Percentiles rank a stretch among this genome's conserved stretches.
Evolutionary conservation across 2,113 vertebrate genomes (phyloP).

Genomic region (Zosterops hypoxanthus): DNA sequence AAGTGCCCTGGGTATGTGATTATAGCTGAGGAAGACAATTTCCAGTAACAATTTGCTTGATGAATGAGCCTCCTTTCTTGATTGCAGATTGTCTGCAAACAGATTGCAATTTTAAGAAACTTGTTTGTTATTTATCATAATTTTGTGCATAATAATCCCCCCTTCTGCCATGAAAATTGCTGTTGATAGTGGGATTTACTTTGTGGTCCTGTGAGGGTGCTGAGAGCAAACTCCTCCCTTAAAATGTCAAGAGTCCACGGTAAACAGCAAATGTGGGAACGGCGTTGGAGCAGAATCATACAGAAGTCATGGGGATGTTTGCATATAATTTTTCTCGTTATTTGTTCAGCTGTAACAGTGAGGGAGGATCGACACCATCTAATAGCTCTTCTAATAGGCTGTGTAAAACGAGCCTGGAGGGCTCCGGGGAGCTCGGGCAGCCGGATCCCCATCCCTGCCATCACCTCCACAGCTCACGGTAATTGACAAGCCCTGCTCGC

Average conservation of each 20-base stretch:
- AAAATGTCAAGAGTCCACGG: neutral
- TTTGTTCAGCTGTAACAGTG: neutral
- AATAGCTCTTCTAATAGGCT: neutral
- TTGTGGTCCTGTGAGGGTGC: neutral
- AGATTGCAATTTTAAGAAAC: neutral
- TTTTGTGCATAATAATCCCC: neutral
- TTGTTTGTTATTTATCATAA: neutral
- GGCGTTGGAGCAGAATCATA: neutral
- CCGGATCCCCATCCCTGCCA: neutral
- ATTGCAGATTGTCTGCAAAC: conserved; percentile 53
- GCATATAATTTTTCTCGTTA: neutral
- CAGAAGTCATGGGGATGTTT: neutral
- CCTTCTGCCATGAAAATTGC: neutral
- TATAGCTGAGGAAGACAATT: neutral
- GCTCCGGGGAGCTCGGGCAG: neutral
- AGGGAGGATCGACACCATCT: neutral
- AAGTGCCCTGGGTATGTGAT: neutral
- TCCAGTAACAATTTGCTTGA: neutral
- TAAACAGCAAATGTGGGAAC: neutral
- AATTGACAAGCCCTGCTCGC: neutral
- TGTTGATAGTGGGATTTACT: neutral
- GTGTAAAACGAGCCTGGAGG: neutral
- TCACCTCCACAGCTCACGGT: neutral
- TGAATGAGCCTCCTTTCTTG: neutral
- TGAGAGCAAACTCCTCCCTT: neutral